These are phyloP conservation scores for Microctonus aethiopoides DNA, from an alignment of 2,888 invertebrate genomes.

Conservation along the genomic window DNA sequence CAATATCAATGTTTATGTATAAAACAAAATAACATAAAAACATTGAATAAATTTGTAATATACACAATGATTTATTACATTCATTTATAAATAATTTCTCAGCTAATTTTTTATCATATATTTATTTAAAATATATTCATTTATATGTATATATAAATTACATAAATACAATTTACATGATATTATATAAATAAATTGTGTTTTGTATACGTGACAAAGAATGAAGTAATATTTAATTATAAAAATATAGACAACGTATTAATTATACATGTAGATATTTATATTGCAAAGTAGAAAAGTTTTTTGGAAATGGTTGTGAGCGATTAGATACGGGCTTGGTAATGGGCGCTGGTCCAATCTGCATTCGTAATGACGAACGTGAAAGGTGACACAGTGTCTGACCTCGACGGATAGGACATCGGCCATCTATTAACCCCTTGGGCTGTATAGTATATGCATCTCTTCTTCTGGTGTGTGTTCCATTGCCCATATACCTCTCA, in stretches of 20 bases:
- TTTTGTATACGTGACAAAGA: too few relatives aligned
- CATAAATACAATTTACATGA: too few relatives aligned
- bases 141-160: too few relatives aligned
- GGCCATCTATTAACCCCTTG: conserved; percentile 62
- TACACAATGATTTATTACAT: neutral
- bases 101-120: neutral
- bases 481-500: too few relatives aligned
- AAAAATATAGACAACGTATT: neutral
- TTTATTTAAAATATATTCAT: too few relatives aligned
- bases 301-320: conserved; percentile 46
- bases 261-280: conserved; percentile 27
- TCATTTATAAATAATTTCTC: neutral
- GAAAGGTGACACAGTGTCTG: conserved; percentile 61
- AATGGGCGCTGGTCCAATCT: conserved; percentile 59
- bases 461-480: too few relatives aligned
- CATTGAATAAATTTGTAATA: neutral
- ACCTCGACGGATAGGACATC: conserved; percentile 54
- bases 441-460: conserved; percentile 46
- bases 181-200: too few relatives aligned
- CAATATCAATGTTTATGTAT: neutral
- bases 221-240: too few relatives aligned
- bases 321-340: conserved; percentile 55
- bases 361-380: conserved; percentile 62
- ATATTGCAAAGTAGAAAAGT: conserved; percentile 48
- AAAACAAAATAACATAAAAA: too few relatives aligned